Percentiles rank a stretch among this genome's conserved stretches.
phyloP scores from a whole-genome alignment of 2,113 vertebrate genomes.

The Haemorhous mexicanus region DNA sequence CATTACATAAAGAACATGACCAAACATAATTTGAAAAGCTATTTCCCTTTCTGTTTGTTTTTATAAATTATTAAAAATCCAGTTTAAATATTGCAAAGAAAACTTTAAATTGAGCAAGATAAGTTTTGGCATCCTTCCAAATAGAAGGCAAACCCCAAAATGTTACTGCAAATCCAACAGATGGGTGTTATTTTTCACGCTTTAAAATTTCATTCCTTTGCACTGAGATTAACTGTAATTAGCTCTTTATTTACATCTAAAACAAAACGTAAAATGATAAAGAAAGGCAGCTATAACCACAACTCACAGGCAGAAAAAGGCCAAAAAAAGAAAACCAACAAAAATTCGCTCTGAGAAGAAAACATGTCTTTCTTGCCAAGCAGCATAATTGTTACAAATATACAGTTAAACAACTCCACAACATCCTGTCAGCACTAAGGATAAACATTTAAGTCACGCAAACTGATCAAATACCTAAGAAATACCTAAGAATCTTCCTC shows the following conservation, averaged over 20 bases:
- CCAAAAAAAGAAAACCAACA: neutral
- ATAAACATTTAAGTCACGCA: slow-evolving; percentile 23
- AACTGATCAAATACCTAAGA: neutral
- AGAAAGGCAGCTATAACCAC: neutral
- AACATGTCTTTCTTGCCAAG: neutral
- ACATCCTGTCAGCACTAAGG: neutral
- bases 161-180: neutral
- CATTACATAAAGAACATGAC: neutral
- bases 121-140: slow-evolving; percentile 17
- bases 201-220: slow-evolving; percentile 10
- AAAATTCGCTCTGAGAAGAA: neutral
- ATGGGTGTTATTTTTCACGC: slow-evolving; percentile 37
- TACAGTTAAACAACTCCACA: neutral
- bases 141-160: slow-evolving; percentile 29
- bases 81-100: slow-evolving; percentile 41
- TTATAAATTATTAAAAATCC: slow-evolving; percentile 39
- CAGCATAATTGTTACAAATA: slow-evolving; percentile 14
- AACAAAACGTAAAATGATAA: slow-evolving; percentile 23
- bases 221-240: slow-evolving; percentile 40
- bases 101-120: slow-evolving; percentile 38
- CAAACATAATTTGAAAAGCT: slow-evolving; percentile 14
- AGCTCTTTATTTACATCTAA: slow-evolving; percentile 50
- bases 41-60: slow-evolving; percentile 45
- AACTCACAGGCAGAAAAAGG: slow-evolving; percentile 18
- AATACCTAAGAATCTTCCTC: neutral